phyloP scores from a whole-genome alignment of 2,888 invertebrate genomes.

The Hofmannophila pseudospretella region DNA sequence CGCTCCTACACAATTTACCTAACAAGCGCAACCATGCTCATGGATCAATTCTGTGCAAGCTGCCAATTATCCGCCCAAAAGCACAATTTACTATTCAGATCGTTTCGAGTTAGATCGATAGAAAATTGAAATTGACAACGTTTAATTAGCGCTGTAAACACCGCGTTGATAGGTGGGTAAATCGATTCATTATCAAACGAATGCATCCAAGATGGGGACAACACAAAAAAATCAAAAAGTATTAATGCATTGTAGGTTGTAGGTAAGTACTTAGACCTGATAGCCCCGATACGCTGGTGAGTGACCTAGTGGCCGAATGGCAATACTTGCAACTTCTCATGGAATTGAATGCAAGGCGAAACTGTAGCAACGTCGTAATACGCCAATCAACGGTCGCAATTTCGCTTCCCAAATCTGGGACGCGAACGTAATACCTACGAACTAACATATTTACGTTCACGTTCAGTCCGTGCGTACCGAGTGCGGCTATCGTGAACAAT shows the following conservation, averaged over 20 bases:
- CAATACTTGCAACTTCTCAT: constrained; percentile 65
- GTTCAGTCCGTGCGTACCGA: constrained; percentile 47
- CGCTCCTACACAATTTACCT: too few relatives aligned
- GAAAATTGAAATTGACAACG: too few relatives aligned
- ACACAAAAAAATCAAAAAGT: constrained; percentile 4
- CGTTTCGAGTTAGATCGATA: too few relatives aligned
- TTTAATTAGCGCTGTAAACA: too few relatives aligned
- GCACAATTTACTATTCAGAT: too few relatives aligned
- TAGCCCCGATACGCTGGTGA: constrained; percentile 36
- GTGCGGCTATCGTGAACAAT: constrained; percentile 43
- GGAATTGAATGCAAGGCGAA: constrained; percentile 71
- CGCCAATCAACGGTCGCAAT: constrained; percentile 67
- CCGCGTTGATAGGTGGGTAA: too few relatives aligned
- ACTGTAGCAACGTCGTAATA: constrained; percentile 68
- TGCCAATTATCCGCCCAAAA: too few relatives aligned
- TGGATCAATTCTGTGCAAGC: too few relatives aligned
- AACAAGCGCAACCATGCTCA: too few relatives aligned
- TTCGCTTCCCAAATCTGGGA: constrained; percentile 69
- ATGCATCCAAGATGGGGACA: constrained; percentile 6
- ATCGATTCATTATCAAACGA: too few relatives aligned
- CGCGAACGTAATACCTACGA: constrained; percentile 55
- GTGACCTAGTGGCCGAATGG: constrained; percentile 64
- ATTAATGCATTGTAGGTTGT: constrained; percentile 8
- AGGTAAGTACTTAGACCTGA: constrained; percentile 14
- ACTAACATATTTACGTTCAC: constrained; percentile 38